Evolutionary conservation across 2,888 invertebrate species (phyloP), one percentile per base, ranked within the genome.

Genomic region (Drosophila infuscata): DNA sequence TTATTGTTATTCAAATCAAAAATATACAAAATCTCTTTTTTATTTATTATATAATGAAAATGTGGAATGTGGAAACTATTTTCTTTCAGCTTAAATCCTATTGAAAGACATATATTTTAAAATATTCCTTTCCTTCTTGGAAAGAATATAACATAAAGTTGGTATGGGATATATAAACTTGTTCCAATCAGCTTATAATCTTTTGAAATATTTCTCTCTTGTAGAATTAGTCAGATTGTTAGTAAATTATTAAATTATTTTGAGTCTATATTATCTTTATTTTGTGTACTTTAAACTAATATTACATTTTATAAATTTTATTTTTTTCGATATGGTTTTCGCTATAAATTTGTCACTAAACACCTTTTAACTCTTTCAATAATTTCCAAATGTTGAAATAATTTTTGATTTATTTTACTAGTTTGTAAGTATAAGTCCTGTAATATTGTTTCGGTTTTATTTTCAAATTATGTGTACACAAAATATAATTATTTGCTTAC

Each of bases 1-100:
- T 90, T 74, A 90, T 84, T 87, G 87, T 87, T 87, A 87, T 88
- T 65, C 33, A 73, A 87, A 76, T 49, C 29, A 48, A 51, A 29
- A 56, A 53, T 33, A 25, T 20, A 9, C 6, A 49, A 51, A 15
- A 20, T 20, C 7, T 11, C 20, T 20, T 36, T 15, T 15, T 8
- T 46, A 8, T 46, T 38, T 30, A 30, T 38, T 30, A 30, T 30
- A 20, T 1, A 12, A 6, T 35, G 15, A 3, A 17, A 32, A 58
- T 25, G 1, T 25, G 20, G 20, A 25, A 25, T 25, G 20, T 25
- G 20, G 20, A 25, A 25, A 25, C 20, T 25, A 25, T 25, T 25
- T 25, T 25, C 15, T 25, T 25, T 25, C 20, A 20, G 20, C 20
- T 46, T 3, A 20, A 9, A 20, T 2, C 0, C 3, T 20, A 20